These are phyloP conservation scores for Lasaia peninsularis DNA, from an alignment of 1,140 invertebrate genomes.

Conservation along the genomic window DNA sequence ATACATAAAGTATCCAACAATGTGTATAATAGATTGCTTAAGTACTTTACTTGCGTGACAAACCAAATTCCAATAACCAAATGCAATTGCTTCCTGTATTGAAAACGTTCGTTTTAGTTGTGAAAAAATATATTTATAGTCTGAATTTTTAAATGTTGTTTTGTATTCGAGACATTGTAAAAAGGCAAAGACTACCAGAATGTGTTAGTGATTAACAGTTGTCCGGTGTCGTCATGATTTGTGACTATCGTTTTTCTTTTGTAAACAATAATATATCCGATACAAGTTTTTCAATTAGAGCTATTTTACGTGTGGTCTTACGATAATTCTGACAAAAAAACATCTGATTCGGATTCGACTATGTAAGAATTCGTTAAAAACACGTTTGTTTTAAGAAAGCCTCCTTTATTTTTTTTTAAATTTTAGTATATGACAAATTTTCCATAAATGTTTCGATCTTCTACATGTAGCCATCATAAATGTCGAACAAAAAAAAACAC, in stretches of 20 bases:
- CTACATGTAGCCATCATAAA: neutral
- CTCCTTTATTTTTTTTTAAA: no score
- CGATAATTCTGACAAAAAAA: no score
- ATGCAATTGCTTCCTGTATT: slow-evolving; percentile 31
- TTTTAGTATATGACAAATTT: no score
- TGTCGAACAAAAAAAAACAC: neutral
- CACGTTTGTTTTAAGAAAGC: no score
- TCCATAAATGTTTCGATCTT: no score
- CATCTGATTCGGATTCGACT: no score
- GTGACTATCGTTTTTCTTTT: no score
- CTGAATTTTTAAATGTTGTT: neutral
- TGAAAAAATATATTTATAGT: slow-evolving; percentile 8
- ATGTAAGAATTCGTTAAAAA: no score
- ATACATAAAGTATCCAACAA: slow-evolving; percentile 11
- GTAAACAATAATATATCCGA: no score
- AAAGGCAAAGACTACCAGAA: no score
- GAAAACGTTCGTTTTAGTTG: slow-evolving; percentile 5
- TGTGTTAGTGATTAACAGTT: neutral
- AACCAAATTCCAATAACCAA: slow-evolving; percentile 28
- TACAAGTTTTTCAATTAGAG: no score
- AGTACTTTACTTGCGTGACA: slow-evolving; percentile 31
- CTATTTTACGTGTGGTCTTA: no score
- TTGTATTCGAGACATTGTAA: neutral
- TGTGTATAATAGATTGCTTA: slow-evolving; percentile 17
- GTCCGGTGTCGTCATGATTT: neutral